Conservation (phyloP, 2,113 vertebrate genomes). For the Rhagologus leucostigma region DNA sequence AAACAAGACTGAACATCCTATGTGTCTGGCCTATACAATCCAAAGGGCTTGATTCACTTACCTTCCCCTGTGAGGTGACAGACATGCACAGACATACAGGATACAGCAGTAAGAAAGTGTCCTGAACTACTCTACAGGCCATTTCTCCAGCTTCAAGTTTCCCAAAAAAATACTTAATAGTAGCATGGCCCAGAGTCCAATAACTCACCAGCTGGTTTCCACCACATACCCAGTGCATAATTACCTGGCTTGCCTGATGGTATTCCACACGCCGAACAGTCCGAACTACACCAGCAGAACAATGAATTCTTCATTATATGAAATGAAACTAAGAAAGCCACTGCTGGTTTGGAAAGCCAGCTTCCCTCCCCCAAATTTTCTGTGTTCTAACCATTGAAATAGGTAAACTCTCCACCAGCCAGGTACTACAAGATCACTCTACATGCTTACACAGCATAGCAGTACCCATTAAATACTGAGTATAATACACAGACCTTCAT, state of each 20-base stretch:
- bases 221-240: not conserved
- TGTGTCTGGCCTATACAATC: not conserved
- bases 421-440: not conserved
- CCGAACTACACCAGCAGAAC: not conserved
- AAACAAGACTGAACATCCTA: not conserved
- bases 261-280: accelerated
- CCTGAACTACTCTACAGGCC: not conserved
- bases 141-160: not conserved
- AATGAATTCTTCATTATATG: not conserved
- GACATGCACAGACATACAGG: accelerated
- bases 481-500: accelerated
- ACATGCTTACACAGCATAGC: not conserved
- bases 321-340: not conserved
- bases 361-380: not conserved
- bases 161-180: not conserved
- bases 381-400: not conserved
- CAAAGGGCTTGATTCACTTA: not conserved
- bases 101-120: not conserved
- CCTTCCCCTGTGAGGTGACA: not conserved
- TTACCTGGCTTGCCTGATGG: not conserved
- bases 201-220: not conserved
- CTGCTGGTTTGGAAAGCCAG: not conserved
- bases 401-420: not conserved
- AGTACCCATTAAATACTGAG: not conserved
- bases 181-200: not conserved